A percentile compares a stretch with the other conserved stretches of the same genome.
Evolutionary conservation across 2,888 invertebrate genomes (phyloP).

Genomic region (Nomada flava): DNA sequence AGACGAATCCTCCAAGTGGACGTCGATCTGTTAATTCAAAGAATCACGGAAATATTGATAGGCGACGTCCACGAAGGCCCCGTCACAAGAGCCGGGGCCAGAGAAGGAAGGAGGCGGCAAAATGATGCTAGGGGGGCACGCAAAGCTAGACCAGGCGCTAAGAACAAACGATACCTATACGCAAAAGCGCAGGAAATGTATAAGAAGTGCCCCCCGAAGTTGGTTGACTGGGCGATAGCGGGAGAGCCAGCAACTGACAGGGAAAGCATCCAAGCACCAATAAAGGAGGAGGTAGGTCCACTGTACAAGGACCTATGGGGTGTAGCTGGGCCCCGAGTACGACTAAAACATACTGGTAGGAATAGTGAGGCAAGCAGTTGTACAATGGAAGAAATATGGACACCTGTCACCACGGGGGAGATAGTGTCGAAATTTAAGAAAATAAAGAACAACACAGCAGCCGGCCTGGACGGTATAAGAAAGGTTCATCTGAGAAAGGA

Average conservation of each 20-base stretch:
- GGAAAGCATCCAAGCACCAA: not conserved
- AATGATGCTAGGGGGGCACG: not conserved
- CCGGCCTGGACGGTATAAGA: accelerated
- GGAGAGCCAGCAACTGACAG: accelerated
- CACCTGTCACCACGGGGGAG: too few relatives aligned
- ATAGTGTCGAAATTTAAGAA: accelerated
- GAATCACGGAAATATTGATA: too few relatives aligned
- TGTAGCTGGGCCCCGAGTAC: too few relatives aligned
- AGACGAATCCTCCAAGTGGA: not conserved
- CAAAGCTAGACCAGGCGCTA: accelerated
- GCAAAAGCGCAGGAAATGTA: not conserved
- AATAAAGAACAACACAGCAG: too few relatives aligned
- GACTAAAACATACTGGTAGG: too few relatives aligned
- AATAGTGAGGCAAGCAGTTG: too few relatives aligned
- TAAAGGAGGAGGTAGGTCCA: not conserved
- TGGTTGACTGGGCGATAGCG: not conserved
- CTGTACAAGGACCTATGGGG: not conserved
- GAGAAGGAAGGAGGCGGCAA: too few relatives aligned
- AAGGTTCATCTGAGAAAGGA: not conserved
- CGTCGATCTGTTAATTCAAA: too few relatives aligned
- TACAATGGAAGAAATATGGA: too few relatives aligned
- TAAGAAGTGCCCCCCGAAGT: not conserved
- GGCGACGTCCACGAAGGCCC: not conserved
- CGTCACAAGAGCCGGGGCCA: accelerated
- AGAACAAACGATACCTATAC: not conserved